Evolutionary conservation across 2,113 vertebrate species (phyloP), one percentile per base, ranked within the genome.

Genomic region (Apodemus speciosus): DNA sequence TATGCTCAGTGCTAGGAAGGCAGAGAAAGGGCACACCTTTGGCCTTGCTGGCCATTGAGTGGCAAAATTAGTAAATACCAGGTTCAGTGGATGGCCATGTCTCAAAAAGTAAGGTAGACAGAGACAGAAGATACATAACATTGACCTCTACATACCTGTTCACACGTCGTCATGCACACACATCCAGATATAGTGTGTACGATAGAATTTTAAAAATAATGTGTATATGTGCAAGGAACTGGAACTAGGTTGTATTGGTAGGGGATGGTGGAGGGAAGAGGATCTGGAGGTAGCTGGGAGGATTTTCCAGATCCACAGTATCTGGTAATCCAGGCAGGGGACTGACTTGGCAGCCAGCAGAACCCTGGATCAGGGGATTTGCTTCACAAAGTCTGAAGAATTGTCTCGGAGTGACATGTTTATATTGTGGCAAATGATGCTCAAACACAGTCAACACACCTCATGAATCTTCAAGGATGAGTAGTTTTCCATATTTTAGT

Each of bases 321-420:
- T 4, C 6, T 9, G 2, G 0, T 3, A 2, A 0, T n/a, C 2
- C 5, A n/a, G 43, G 2, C 2, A 68, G 68, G 72, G 49, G 40
- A 21, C 15, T 2, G 23, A 38, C 32, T 20, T 38, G 25, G 13
- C 53, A 3, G 2, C 21, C 53, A 75, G 62, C 69, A 71, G 87
- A 88, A 62, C 23, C 21, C 35, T 2, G n/a, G 0, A 16, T 13
- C 1, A 6, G 43, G 23, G 32, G 18, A 38, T 4, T 30, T 27
- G 6, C 49, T 9, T 35, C 32, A 3, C 46, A 49, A 53, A 56
- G 10, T 14, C 66, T 18, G 64, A 3, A 14, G 23, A 66, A 69
- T 2, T 60, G 64, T 2, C 11, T 5, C 38, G 0, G 11, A 43
- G 13, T 1, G 38, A 38, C 13, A 14, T 25, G 0, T 88, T 64